Conservation (phyloP, 2,888 invertebrate species). For the Eubasilissa splendida region DNA sequence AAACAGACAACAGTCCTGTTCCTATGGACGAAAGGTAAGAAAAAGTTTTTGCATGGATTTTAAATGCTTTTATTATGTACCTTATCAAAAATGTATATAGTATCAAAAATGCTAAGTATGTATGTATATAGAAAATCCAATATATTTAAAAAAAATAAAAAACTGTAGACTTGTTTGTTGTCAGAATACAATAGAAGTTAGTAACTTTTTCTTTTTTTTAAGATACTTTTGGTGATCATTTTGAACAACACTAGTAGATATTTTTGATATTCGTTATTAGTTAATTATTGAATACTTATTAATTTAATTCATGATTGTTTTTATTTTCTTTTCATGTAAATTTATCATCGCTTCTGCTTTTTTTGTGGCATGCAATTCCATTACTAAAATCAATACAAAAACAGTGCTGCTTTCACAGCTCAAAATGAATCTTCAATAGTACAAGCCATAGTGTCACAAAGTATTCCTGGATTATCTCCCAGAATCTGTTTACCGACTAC, state of each 20-base stretch:
- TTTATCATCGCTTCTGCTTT: conserved; percentile 59
- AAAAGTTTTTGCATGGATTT: conserved; percentile 36
- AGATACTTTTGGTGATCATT: background rate
- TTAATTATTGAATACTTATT: conserved; percentile 43
- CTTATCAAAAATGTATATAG: no score
- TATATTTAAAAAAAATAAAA: no score
- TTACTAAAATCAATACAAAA: conserved; percentile 48
- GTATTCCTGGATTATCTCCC: conserved; percentile 70
- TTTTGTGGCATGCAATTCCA: conserved; percentile 29
- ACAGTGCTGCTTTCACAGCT: conserved; percentile 61
- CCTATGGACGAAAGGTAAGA: conserved; percentile 81
- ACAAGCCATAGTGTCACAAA: conserved; percentile 73
- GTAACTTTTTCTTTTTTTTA: background rate
- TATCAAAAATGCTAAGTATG: no score
- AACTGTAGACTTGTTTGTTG: background rate
- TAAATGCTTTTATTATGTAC: no score
- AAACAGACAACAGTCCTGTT: conserved; percentile 84
- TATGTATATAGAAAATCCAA: no score
- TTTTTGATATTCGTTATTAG: background rate
- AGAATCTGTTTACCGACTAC: conserved; percentile 68
- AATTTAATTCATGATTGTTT: conserved; percentile 57
- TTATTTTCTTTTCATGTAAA: conserved; percentile 64
- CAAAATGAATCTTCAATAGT: conserved; percentile 71
- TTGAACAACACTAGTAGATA: background rate
- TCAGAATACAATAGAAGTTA: background rate